These are phyloP conservation scores for Drosophila auraria DNA, from an alignment of 1,140 invertebrate species.

Conservation along the genomic window DNA sequence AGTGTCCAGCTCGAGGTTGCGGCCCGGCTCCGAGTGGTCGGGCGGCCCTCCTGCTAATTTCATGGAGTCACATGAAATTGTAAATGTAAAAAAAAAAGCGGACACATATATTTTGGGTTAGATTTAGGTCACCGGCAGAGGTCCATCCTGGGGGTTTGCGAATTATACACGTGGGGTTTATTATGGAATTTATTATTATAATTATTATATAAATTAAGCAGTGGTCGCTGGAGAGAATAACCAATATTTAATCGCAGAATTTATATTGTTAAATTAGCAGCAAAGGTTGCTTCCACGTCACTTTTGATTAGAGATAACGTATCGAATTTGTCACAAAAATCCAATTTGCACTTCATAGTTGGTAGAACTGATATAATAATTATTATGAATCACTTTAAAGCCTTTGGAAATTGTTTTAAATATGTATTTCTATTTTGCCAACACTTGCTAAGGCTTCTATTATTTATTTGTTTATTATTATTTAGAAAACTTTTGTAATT, in stretches of 20 bases:
- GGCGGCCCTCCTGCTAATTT: constrained; percentile 18
- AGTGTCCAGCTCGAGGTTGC: constrained; percentile 31
- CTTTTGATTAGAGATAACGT: not conserved
- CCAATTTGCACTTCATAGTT: not conserved
- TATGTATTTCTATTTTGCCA: not conserved
- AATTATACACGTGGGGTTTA: not conserved
- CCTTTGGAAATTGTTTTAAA: not conserved
- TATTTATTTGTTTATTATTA: too few species aligned
- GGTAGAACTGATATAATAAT: not conserved
- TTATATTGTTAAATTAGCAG: too few species aligned
- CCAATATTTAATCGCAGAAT: not conserved
- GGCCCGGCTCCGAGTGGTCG: not conserved
- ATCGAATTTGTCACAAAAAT: not conserved
- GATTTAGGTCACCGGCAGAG: constrained; percentile 4
- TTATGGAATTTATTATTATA: too few species aligned
- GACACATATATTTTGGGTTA: constrained; percentile 18
- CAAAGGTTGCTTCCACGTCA: not conserved
- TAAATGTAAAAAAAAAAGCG: constrained; percentile 29
- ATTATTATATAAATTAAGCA: not conserved
- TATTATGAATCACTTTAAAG: not conserved
- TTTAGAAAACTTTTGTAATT: not conserved
- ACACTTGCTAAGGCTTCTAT: too few species aligned
- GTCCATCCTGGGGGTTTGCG: not conserved
- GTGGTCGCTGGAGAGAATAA: not conserved
- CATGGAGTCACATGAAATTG: constrained; percentile 43